phyloP scores from a whole-genome alignment of 2,888 invertebrate genomes.

The Leucozona laternaria region DNA sequence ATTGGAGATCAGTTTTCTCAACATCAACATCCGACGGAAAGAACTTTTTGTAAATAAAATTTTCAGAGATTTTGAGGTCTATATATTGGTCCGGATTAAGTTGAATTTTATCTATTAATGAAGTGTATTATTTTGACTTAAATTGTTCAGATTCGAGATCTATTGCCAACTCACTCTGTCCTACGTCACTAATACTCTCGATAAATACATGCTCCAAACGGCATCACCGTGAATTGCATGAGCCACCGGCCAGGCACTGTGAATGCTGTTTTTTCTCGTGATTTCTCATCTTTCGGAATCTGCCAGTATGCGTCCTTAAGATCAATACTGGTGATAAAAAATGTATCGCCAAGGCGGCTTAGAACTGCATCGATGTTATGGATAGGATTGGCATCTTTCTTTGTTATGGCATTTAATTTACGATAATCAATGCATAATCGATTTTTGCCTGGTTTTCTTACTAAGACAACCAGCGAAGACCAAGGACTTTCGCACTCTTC shows the following conservation, averaged over 20 bases:
- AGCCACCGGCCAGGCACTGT: slow-evolving; percentile 72
- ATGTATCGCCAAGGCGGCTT: too few relatives aligned
- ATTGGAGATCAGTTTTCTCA: not conserved
- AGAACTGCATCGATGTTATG: too few relatives aligned
- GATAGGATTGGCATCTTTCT: too few relatives aligned
- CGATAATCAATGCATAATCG: too few relatives aligned
- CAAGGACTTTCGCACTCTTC: too few relatives aligned
- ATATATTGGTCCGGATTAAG: not conserved
- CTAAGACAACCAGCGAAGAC: too few relatives aligned
- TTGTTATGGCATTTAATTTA: too few relatives aligned
- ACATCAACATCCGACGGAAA: slow-evolving; percentile 13
- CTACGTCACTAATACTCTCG: not conserved
- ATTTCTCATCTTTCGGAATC: slow-evolving; percentile 18
- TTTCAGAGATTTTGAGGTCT: slow-evolving; percentile 25
- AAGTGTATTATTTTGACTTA: not conserved
- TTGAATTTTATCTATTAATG: not conserved
- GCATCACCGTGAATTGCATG: slow-evolving; percentile 62
- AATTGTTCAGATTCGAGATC: not conserved
- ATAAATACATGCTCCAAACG: slow-evolving; percentile 54
- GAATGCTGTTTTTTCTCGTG: slow-evolving; percentile 74
- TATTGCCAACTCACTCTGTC: not conserved
- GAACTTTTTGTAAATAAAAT: slow-evolving; percentile 45
- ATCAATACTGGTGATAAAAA: too few relatives aligned
- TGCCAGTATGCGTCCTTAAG: too few relatives aligned
- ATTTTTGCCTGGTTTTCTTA: too few relatives aligned